A percentile compares a stretch with the other conserved stretches of the same genome.
phyloP scores from a whole-genome alignment of 2,888 invertebrate genomes.

The Meganola albula region DNA sequence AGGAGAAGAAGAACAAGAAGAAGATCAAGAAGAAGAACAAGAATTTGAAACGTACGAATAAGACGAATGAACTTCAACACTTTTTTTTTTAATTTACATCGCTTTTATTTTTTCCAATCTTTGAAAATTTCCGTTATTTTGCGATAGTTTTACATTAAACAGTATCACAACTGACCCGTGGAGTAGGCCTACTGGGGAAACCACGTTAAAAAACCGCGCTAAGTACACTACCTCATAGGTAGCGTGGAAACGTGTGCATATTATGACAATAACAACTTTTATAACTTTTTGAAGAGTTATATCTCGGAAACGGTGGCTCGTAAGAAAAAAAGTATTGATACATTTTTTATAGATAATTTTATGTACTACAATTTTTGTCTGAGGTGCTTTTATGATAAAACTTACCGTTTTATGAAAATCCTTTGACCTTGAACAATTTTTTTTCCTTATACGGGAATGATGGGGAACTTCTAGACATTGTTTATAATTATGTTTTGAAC shows the following conservation, averaged over 20 bases:
- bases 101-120: conserved; percentile 13
- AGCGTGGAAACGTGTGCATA: background rate
- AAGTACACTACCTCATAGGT: background rate
- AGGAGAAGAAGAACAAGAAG: conserved; percentile 9
- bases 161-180: too few species aligned
- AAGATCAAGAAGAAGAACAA: conserved; percentile 9
- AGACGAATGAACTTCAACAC: conserved; percentile 6
- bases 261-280: background rate
- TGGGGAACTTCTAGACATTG: too few species aligned
- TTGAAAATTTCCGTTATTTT: conserved; percentile 12
- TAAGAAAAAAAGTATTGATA: too few species aligned
- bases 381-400: conserved; percentile 2
- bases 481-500: too few species aligned
- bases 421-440: too few species aligned
- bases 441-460: too few species aligned
- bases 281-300: too few species aligned
- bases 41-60: conserved; percentile 11
- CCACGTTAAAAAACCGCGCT: background rate
- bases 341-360: background rate
- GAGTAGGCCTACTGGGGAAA: too few species aligned
- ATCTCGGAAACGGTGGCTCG: too few species aligned
- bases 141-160: too few species aligned
- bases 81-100: conserved; percentile 13
- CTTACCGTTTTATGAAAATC: background rate
- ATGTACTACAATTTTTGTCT: conserved; percentile 11